Conservation (phyloP, 2,888 invertebrate genomes). For the Tetranychus piercei region DNA sequence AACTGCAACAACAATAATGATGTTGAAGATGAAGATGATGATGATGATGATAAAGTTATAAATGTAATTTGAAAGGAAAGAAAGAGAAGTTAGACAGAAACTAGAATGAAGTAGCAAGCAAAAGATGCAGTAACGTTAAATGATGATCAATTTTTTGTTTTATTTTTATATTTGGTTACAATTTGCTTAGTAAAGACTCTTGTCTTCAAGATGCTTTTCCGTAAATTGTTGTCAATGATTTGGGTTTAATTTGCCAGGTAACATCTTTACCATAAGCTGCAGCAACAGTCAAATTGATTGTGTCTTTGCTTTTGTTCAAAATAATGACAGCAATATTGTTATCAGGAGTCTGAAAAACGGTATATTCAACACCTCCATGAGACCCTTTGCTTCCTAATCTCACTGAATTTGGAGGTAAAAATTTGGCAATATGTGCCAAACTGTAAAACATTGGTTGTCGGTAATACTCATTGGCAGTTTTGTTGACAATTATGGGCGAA, state of each 20-base stretch:
- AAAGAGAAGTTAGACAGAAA: too few species aligned
- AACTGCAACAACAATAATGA: not conserved
- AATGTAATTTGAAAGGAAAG: too few species aligned
- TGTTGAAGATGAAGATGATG: not conserved
- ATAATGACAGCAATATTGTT: conserved; percentile 7
- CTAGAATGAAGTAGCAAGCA: too few species aligned
- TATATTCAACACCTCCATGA: not conserved
- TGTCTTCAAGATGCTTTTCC: not conserved
- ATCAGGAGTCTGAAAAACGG: not conserved
- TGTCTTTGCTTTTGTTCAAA: not conserved
- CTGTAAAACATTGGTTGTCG: conserved; percentile 42
- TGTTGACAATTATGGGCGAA: conserved; percentile 38
- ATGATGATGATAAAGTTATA: not conserved
- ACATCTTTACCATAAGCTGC: not conserved
- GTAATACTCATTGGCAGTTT: conserved; percentile 35
- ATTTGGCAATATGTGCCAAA: conserved; percentile 39
- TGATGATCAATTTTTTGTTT: not conserved
- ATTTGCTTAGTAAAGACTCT: not conserved
- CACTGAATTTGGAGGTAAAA: conserved; percentile 28
- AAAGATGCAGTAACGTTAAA: not conserved
- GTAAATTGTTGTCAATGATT: not conserved
- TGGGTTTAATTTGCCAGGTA: not conserved
- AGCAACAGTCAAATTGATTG: not conserved
- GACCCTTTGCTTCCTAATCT: conserved; percentile 9
- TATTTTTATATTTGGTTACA: not conserved